These are phyloP conservation scores for Podabrus alpinus DNA, from an alignment of 2,888 invertebrate genomes.

Conservation along the genomic window DNA sequence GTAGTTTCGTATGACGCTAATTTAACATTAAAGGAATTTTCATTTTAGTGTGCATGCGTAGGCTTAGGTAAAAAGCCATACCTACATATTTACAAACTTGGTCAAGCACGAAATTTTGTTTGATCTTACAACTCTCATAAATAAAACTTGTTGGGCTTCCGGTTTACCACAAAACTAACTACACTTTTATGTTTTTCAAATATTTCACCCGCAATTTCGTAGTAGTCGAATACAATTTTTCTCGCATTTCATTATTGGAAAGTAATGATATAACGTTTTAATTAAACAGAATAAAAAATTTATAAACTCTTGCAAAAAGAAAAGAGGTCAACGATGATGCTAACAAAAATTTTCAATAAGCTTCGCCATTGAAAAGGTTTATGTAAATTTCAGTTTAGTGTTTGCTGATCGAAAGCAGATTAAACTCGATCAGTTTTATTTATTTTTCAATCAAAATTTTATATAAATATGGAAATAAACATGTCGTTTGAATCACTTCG, in stretches of 20 bases:
- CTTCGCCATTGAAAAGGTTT: slow-evolving; percentile 8
- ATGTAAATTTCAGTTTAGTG: slow-evolving; percentile 13
- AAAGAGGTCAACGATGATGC: neutral
- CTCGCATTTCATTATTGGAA: neutral
- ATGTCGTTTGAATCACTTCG: slow-evolving; percentile 4
- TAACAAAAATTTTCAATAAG: slow-evolving; percentile 14
- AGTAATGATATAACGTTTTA: neutral
- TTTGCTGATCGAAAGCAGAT: slow-evolving; percentile 11
- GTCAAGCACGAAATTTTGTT: neutral
- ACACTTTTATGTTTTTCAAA: neutral
- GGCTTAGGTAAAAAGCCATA: neutral
- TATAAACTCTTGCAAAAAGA: neutral
- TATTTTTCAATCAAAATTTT: slow-evolving; percentile 18
- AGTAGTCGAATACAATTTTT: neutral
- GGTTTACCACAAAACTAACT: neutral
- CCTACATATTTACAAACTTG: neutral
- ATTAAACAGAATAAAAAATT: neutral
- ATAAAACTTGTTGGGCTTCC: neutral
- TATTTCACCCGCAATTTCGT: neutral
- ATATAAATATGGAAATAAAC: slow-evolving; percentile 14
- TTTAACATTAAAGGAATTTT: neutral
- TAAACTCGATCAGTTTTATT: slow-evolving; percentile 18
- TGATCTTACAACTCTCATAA: neutral
- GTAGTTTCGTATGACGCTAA: neutral
- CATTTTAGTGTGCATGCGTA: neutral